phyloP scores from a whole-genome alignment of 2,797 vertebrate genomes.

The Leuciscus waleckii region DNA sequence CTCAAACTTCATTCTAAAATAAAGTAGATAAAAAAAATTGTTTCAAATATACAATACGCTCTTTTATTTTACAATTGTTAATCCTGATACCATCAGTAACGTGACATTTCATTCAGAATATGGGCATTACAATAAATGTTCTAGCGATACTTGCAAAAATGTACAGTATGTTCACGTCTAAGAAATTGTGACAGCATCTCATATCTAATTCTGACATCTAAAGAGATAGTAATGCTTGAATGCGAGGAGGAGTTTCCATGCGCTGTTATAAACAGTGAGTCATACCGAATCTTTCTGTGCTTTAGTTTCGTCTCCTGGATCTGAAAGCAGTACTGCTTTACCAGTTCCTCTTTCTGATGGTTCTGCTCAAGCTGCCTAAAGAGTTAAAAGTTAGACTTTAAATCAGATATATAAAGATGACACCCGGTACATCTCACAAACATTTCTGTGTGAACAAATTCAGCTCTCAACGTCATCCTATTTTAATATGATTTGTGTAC shows the following conservation, averaged over 20 bases:
- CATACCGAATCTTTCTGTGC: slow-evolving; percentile 77
- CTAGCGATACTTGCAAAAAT: neutral
- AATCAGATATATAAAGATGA: neutral
- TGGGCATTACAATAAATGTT: neutral
- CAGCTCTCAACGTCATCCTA: neutral
- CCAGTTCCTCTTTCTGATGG: slow-evolving; percentile 69
- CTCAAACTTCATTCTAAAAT: slow-evolving; percentile 79
- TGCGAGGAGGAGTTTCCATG: neutral
- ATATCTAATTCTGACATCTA: neutral
- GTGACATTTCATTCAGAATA: neutral
- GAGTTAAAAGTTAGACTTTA: slow-evolving; percentile 24
- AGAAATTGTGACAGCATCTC: neutral
- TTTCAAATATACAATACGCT: neutral
- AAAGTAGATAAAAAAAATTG: neutral
- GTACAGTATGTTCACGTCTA: neutral
- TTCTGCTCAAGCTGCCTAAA: slow-evolving; percentile 72
- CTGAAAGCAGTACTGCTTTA: slow-evolving; percentile 75
- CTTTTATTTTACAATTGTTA: neutral
- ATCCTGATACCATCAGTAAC: neutral
- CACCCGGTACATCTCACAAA: neutral
- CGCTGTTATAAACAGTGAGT: neutral
- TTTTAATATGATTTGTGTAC: neutral
- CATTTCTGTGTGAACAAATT: neutral
- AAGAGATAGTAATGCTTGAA: neutral
- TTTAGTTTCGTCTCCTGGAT: slow-evolving; percentile 80